Base-by-base conservation (phyloP, 2,113 vertebrate genomes). In the Pygathrix nemaeus region DNA sequence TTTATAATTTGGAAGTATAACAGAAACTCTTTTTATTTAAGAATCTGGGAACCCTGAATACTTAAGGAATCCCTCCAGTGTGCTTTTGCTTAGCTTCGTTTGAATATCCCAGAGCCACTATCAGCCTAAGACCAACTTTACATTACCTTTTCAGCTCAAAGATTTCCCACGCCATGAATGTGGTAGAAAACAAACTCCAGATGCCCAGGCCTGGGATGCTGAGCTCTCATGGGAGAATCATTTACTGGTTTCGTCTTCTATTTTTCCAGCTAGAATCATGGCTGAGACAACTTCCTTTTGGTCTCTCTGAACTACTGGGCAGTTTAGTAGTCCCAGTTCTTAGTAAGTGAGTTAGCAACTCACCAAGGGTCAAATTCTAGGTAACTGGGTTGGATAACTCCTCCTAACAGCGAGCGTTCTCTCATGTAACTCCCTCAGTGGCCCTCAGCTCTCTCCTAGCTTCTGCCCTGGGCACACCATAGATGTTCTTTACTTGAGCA, bases 61-160 rank as follows among this genome's bases (percentile, higher is more conserved):
- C 45, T 78, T 80, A 76, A 78, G 93, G 35, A 85, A 80, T 76
- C 78, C n/a, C 21, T 59, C 66, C 32, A 66, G 40, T 76, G 61
- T 83, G 40, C 38, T 92, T 97, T 66, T 88, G 48, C 94, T 94
- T 30, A 97, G 64, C 86, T 81, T 88, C 82, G 8, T 70, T 59
- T 92, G 25, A 90, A 66, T 40, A 64, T n/a, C 40, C 61, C 32
- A 57, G 64, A 93, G 78, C 78, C n/a, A 21, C 50, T 64, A n/a
- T 64, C 32, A 76, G 43, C 38, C 66, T 27, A 81, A 76, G 55
- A 90, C 68, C 35, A 45, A 82, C 68, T 96, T 97, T 70, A 83
- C 40, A 64, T 94, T 72, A 20, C 70, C 20, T 57, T 61, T 93
- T 93, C 27, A 82, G 81, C 48, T 79, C n/a, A 72, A 35, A 16